A percentile compares a stretch with the other conserved stretches of the same genome.
These are phyloP conservation scores for Yasuhikotakia modesta DNA, from an alignment of 2,797 vertebrate genomes.

Conservation along the genomic window DNA sequence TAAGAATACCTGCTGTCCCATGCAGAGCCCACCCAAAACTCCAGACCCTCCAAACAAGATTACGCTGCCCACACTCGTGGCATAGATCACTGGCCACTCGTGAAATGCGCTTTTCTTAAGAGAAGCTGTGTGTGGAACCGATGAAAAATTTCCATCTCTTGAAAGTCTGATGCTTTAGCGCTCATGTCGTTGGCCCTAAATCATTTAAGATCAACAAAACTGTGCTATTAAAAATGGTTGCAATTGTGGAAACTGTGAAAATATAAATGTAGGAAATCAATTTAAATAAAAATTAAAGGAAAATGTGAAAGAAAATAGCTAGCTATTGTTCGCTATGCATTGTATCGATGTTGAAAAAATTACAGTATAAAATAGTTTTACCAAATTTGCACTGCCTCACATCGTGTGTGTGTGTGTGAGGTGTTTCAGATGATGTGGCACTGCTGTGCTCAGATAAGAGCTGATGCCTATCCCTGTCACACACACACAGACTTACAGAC, in stretches of 20 bases:
- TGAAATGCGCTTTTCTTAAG: conserved; percentile 18
- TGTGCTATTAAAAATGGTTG: background rate
- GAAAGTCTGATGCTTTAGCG: conserved; percentile 26
- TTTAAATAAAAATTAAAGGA: no score
- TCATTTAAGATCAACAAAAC: conserved; percentile 22
- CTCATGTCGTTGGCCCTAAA: no score
- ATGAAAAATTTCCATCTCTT: conserved; percentile 29
- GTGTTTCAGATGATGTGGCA: conserved; percentile 84
- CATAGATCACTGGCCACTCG: conserved; percentile 39
- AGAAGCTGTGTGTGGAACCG: conserved; percentile 4
- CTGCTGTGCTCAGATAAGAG: conserved; percentile 83
- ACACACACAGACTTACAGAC: conserved; percentile 60
- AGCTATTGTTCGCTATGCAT: no score
- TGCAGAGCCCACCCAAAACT: conserved; percentile 58
- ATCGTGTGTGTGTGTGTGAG: conserved; percentile 69
- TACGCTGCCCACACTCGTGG: conserved; percentile 39
- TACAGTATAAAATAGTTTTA: no score
- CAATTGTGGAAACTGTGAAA: background rate
- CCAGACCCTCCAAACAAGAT: conserved; percentile 45
- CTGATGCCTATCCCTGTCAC: conserved; percentile 76
- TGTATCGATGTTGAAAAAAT: no score
- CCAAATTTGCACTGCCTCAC: no score
- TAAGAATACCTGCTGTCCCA: conserved; percentile 59
- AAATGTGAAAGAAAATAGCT: no score
- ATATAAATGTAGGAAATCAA: no score